Base-by-base conservation (phyloP, 1,140 invertebrate species). In the Dendrolimus kikuchii region DNA sequence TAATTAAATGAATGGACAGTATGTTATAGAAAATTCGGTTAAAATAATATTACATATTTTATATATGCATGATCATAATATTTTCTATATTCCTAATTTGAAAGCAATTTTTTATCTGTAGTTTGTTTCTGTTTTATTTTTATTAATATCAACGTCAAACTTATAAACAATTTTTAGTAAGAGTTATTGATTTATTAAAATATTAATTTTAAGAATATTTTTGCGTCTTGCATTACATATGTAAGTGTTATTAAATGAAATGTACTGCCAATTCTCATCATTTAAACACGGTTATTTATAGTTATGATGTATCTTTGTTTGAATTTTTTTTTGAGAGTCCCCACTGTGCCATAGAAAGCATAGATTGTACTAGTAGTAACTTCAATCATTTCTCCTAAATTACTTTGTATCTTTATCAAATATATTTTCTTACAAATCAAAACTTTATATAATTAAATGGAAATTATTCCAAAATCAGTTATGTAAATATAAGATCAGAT, bases 401-500 rank as follows among this genome's bases (percentile, higher is more conserved):
- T 0, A 45, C 23, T 45, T n/a, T n/a, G 43, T 9, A n/a, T 45
- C 38, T 48, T 38, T 48, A 38, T 38, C 38, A 48, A 38, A 38
- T 23, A 23, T 23, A 2, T 3, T 23, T 23, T 23, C 23, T 23
- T 23, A 38, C 8, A 48, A 48, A 38, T 38, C n/a, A 37, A 38
- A 48, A 8, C 4, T 48, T 48, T 48, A 48, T 48, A 38, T 5
- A 48, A 45, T 9, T 45, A 45, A n/a, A 45, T 45, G 6, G 38
- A 5, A 38, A 48, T 38, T 48, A 5, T 23, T 23, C 23, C 23
- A 8, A 38, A 48, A 48, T 38, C 46, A 48, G 49, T 41, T 49
- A 61, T 72, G 68, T 76, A 75, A 68, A 79, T 78, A 75, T 60
- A 67, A 74, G 45, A 74, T 76, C 66, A 80, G 51, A 72, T 79